Evolutionary conservation across 2,888 invertebrate species (phyloP), one percentile per base, ranked within the genome.

Genomic region (Watsonalla binaria): DNA sequence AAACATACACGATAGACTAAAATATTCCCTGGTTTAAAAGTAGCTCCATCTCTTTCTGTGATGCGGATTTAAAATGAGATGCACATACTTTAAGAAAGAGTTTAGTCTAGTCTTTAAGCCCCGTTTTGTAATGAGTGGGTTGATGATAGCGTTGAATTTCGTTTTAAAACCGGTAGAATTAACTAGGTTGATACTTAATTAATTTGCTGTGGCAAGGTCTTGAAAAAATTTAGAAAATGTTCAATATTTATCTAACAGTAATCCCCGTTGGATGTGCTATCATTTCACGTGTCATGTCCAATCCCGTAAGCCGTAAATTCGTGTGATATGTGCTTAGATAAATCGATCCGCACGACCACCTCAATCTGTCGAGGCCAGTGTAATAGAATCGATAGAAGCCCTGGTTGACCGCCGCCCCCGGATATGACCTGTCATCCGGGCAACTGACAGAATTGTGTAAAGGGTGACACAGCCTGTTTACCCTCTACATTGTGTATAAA

Each of bases 381-480:
- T 86, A 85, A 85, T 86, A 85, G 86, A 86, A 87, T 84, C 81
- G 85, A 83, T 81, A 76, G 77, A 78, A 71, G 73, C 80, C 62
- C 72, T 66, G 80, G 77, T 76, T 76, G 82, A 80, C 80, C 81
- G 79, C 65, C 72, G 70, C 66, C 72, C 68, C 82, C 84, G 82
- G 86, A 84, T 85, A 84, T 84, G 80, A 82, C 82, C 86, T 84
- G 86, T 87, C 88, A 84, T 76, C 79, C 80, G 80, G 73, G 62
- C 68, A 72, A 76, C 78, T 78, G 83, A 82, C 82, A 76, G 77
- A 72, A 74, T 79, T 73, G 77, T 74, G 76, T 77, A 74, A 71
- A 72, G 72, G 75, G 72, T 76, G 74, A 73, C 75, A 68, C 60
- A 68, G 72, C 66, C 68, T 81, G 78, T 84, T 82, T 81, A 77